These are phyloP conservation scores for Pocillopora verrucosa DNA, from an alignment of 64 coral and sea anemone species.

Conservation along the genomic window DNA sequence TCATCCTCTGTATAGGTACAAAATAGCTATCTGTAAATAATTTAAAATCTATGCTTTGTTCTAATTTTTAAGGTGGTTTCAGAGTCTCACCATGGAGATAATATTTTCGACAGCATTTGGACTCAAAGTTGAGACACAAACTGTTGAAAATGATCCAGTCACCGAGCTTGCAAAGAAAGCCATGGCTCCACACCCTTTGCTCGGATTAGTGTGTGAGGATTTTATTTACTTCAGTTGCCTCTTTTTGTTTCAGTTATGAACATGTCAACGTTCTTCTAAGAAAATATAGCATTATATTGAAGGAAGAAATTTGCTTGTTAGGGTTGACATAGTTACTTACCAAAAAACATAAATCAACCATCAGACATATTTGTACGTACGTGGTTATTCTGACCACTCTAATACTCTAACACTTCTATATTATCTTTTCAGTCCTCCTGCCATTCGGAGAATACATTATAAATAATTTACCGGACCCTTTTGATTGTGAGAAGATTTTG, in stretches of 20 bases:
- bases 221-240: not conserved
- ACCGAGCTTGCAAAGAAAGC: slow-evolving; percentile 22
- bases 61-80: slow-evolving; percentile 30
- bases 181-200: slow-evolving; percentile 5
- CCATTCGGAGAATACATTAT: slow-evolving; percentile 25
- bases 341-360: too few relatives aligned
- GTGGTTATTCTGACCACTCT: too few relatives aligned
- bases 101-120: slow-evolving; percentile 63
- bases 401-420: too few relatives aligned
- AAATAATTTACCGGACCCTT: not conserved
- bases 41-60: not conserved
- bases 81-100: slow-evolving; percentile 44
- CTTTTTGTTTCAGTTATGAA: not conserved
- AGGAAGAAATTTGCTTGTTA: too few relatives aligned
- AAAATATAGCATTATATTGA: too few relatives aligned
- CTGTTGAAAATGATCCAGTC: slow-evolving; percentile 44
- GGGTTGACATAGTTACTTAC: too few relatives aligned
- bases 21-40: too few relatives aligned
- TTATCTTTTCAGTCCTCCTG: not conserved
- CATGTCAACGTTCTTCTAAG: too few relatives aligned
- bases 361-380: too few relatives aligned
- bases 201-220: not conserved
- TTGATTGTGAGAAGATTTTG: slow-evolving; percentile 3
- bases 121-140: slow-evolving; percentile 48
- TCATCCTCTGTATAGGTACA: too few relatives aligned